Conservation (phyloP, 2,113 vertebrate species). For the Oenanthe oenanthe region DNA sequence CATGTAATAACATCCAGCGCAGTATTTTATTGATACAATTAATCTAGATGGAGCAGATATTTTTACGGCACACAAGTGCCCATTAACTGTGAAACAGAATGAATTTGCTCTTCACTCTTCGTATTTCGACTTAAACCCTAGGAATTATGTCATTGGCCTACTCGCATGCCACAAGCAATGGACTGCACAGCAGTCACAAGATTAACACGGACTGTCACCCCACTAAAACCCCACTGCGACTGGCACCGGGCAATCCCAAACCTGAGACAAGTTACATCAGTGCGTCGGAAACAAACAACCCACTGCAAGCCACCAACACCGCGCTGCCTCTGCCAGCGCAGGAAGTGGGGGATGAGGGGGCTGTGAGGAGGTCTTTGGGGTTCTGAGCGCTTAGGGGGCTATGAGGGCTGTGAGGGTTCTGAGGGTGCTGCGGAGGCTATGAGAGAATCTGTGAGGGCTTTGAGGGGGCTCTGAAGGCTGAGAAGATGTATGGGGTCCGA, state of each 20-base stretch:
- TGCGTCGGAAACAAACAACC: not conserved
- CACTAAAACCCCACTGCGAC: accelerated
- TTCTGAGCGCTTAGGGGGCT: too few relatives aligned
- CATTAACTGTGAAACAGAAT: not conserved
- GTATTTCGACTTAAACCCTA: accelerated
- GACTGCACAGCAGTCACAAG: accelerated
- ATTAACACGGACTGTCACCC: accelerated
- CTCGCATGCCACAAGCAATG: accelerated
- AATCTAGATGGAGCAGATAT: accelerated
- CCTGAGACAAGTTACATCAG: too few relatives aligned
- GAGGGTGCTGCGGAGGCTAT: not conserved
- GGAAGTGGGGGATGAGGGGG: accelerated
- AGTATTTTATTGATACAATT: not conserved
- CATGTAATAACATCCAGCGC: accelerated
- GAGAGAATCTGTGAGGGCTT: too few relatives aligned
- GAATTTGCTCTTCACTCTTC: not conserved
- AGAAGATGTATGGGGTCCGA: not conserved
- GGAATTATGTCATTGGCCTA: not conserved
- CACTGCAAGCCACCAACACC: not conserved
- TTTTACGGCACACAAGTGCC: not conserved
- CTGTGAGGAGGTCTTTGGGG: not conserved
- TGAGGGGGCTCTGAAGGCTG: not conserved
- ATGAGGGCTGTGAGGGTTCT: not conserved
- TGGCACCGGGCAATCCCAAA: accelerated
- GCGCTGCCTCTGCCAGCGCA: not conserved